Conservation (phyloP, 2,797 vertebrate species). For the Centroberyx gerrardi region DNA sequence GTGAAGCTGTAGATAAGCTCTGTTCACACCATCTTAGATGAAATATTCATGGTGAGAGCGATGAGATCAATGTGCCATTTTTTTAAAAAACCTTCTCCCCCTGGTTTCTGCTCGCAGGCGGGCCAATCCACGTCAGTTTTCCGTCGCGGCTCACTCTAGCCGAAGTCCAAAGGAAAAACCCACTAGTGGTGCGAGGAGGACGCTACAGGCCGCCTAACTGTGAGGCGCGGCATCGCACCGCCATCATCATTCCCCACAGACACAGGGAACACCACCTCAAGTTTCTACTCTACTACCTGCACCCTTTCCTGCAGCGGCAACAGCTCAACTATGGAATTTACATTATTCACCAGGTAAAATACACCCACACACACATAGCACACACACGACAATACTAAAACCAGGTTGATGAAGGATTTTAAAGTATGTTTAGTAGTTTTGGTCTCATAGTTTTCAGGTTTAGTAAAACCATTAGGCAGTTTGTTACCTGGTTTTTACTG, state of each 20-base stretch:
- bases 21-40: background rate
- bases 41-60: background rate
- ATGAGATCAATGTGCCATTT: background rate
- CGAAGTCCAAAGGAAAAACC: conserved; percentile 84
- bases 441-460: too few relatives aligned
- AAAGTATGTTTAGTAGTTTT: too few relatives aligned
- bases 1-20: background rate
- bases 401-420: too few relatives aligned
- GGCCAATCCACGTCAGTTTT: conserved; percentile 87
- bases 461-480: too few relatives aligned
- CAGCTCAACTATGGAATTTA: conserved; percentile 89
- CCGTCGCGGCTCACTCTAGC: conserved; percentile 82
- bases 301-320: conserved; percentile 89
- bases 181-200: conserved; percentile 84
- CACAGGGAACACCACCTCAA: conserved; percentile 86
- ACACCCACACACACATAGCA: background rate
- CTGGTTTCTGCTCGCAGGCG: conserved; percentile 70
- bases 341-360: conserved; percentile 87
- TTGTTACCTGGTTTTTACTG: too few relatives aligned
- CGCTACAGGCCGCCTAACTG: conserved; percentile 87
- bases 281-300: conserved; percentile 88
- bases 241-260: conserved; percentile 87
- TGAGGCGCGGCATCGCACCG: conserved; percentile 82
- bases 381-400: too few relatives aligned
- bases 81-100: background rate